Base-by-base conservation (phyloP, 2,113 vertebrate species). In the Bos taurus region DNA sequence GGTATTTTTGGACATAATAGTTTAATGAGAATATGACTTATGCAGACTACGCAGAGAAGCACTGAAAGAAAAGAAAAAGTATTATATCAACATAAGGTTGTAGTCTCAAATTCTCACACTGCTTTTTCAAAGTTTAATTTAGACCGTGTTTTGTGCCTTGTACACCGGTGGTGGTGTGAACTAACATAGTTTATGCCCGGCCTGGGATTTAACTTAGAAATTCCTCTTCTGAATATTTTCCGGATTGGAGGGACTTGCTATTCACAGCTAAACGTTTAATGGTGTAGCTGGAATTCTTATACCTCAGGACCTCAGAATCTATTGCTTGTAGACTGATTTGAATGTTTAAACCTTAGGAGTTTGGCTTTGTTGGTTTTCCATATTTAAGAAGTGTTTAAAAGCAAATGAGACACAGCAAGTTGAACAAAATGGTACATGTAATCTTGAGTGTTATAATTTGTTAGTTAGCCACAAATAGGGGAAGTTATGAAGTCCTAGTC, bases 201-300 rank as follows among this genome's bases (percentile, higher is more conserved):
- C 23, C 23, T 94, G 59, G 43, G 46, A 78, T 97, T 96, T 97
- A 74, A 91, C 50, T 82, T 86, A 28, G 50, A 86, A 82, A 43
- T 93, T 97, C 50, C 94, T 97, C 77, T 95, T 96, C 87, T 71
- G 57, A 48, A 11, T 92, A 81, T 46, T 95, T 71, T 74, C 43
- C 88, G 10, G 25, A 88, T 86, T 86, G 25, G n/a, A 71, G 50
- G 40, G 54, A 30, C 50, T 92, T 64, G 67, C 25, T 92, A 82
- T 59, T 95, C 46, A 90, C 52, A 77, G n/a, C 16, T 95, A 77
- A 93, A 56, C 59, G 25, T 87, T 94, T 88, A 71, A 94, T 94
- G 46, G 28, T 91, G 21, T 71, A 86, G 21, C 36, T 94, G 77
- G 30, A 93, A 90, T 92, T 96, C 33, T 94, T 71, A 85, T 87